Percentiles rank a stretch among this genome's conserved stretches.
phyloP scores from a whole-genome alignment of 2,888 invertebrate genomes.

The Archaeoteleia sp. region DNA sequence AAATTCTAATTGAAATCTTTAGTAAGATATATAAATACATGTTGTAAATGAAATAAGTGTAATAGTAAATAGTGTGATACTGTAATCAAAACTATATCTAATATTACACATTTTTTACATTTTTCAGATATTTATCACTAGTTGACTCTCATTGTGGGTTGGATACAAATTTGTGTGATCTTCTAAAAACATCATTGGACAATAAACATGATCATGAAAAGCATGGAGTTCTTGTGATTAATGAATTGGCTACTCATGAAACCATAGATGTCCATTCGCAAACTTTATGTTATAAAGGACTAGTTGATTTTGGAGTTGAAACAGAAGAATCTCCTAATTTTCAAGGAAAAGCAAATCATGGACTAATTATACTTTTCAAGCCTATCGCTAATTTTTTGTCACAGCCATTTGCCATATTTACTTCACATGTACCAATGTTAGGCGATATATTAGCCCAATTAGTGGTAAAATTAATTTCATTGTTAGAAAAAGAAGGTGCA shows the following conservation, averaged over 20 bases:
- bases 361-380: slow-evolving; percentile 52
- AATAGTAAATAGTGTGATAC: too few relatives aligned
- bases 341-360: slow-evolving; percentile 42
- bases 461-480: too few relatives aligned
- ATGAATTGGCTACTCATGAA: slow-evolving; percentile 13
- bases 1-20: not conserved
- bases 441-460: too few relatives aligned
- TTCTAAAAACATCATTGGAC: slow-evolving; percentile 79
- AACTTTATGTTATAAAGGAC: slow-evolving; percentile 84
- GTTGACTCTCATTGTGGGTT: slow-evolving; percentile 77
- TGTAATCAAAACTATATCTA: too few relatives aligned
- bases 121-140: slow-evolving; percentile 13
- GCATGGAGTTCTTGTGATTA: slow-evolving; percentile 1
- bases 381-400: slow-evolving; percentile 42
- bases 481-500: too few relatives aligned
- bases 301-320: slow-evolving; percentile 74
- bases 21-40: not conserved
- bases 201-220: slow-evolving; percentile 54
- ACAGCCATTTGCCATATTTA: too few relatives aligned
- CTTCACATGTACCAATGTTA: too few relatives aligned
- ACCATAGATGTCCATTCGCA: slow-evolving; percentile 91
- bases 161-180: slow-evolving; percentile 87
- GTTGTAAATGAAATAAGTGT: too few relatives aligned
- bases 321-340: not conserved
- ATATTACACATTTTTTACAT: too few relatives aligned